phyloP scores from a whole-genome alignment of 1,140 invertebrate genomes.

The Leptopilina clavipes region DNA sequence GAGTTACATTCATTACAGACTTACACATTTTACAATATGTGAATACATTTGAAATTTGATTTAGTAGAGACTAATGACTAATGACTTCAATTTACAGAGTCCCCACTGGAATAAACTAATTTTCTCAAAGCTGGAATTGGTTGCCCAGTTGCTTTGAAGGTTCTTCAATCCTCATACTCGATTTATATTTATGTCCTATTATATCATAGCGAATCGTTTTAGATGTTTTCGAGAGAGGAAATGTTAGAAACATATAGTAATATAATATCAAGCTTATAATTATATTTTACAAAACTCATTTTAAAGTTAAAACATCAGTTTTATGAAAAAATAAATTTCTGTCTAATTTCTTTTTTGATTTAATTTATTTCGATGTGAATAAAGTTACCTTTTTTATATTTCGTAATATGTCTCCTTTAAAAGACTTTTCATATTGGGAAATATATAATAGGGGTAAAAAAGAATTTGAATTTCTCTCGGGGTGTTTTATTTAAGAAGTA shows the following conservation, averaged over 20 bases:
- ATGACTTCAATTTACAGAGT: background rate
- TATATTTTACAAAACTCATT: background rate
- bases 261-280: background rate
- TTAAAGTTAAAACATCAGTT: background rate
- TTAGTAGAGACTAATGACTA: background rate
- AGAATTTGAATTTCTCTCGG: background rate
- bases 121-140: background rate
- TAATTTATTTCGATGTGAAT: background rate
- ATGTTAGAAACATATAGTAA: background rate
- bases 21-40: too few relatives aligned
- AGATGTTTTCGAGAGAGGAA: background rate
- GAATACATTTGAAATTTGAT: too few relatives aligned
- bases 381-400: too few relatives aligned
- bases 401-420: background rate
- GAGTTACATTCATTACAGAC: too few relatives aligned
- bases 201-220: background rate
- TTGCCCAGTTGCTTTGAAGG: background rate
- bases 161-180: background rate
- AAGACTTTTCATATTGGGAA: background rate
- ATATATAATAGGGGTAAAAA: background rate
- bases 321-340: too few relatives aligned
- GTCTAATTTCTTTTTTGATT: background rate
- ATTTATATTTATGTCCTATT: conserved; percentile 7
- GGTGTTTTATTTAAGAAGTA: conserved; percentile 9
- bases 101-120: conserved; percentile 1